These are phyloP conservation scores for Cyclopterus lumpus DNA, from an alignment of 2,797 vertebrate species.

Conservation along the genomic window DNA sequence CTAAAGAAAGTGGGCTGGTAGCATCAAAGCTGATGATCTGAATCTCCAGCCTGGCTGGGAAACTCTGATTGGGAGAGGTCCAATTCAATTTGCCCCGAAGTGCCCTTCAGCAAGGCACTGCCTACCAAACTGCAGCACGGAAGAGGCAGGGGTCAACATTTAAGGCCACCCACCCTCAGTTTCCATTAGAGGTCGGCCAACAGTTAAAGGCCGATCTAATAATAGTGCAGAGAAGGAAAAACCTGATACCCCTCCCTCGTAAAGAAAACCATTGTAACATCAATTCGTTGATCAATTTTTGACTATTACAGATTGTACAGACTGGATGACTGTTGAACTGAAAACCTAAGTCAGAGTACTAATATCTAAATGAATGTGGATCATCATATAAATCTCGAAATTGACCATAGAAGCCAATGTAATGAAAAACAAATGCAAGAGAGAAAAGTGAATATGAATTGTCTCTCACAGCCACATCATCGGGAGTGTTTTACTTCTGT, in stretches of 20 bases:
- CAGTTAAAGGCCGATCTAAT: not conserved
- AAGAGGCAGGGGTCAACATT: slow-evolving; percentile 12
- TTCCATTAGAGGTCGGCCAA: not conserved
- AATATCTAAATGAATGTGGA: too few relatives aligned
- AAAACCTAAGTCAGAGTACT: too few relatives aligned
- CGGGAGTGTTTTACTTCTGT: too few relatives aligned
- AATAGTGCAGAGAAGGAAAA: not conserved
- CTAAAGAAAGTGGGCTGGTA: not conserved
- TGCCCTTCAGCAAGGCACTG: slow-evolving; percentile 1
- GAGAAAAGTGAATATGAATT: too few relatives aligned
- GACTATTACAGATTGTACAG: too few relatives aligned
- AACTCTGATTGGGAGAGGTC: slow-evolving; percentile 3
- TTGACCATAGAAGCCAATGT: too few relatives aligned
- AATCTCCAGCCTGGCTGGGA: not conserved
- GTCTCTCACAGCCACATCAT: too few relatives aligned
- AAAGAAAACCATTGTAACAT: too few relatives aligned
- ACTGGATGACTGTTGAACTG: too few relatives aligned
- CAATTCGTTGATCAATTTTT: not conserved
- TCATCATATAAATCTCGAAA: too few relatives aligned
- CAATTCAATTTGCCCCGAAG: slow-evolving; percentile 21
- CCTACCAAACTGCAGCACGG: not conserved
- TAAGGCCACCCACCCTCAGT: not conserved
- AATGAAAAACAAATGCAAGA: too few relatives aligned
- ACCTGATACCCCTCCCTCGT: not conserved
- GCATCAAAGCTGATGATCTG: not conserved